These are phyloP conservation scores for Melanotaenia nigrans DNA, from an alignment of 2,797 vertebrate species.

Conservation along the genomic window DNA sequence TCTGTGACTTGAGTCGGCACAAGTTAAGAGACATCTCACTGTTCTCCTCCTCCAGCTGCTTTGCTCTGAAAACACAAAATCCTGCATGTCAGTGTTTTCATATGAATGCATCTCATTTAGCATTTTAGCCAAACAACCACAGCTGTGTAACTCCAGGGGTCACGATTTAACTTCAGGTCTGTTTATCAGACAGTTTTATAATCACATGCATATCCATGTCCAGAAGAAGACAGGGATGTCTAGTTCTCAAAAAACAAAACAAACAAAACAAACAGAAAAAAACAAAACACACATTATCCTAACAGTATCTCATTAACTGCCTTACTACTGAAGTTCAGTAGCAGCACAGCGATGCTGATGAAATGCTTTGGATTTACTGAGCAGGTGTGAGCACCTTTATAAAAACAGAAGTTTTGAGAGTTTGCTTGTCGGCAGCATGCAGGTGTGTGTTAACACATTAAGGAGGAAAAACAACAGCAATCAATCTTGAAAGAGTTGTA, in stretches of 20 bases:
- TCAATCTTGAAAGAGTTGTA: too few relatives aligned
- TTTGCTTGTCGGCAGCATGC: not conserved
- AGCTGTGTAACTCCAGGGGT: not conserved
- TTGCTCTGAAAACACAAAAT: conserved; percentile 80
- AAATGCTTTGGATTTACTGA: too few relatives aligned
- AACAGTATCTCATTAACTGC: not conserved
- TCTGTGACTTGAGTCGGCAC: conserved; percentile 89
- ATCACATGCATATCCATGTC: too few relatives aligned
- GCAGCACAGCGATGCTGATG: not conserved
- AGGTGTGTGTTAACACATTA: too few relatives aligned
- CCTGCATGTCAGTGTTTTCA: conserved; percentile 2
- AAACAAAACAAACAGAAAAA: not conserved
- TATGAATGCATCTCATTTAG: not conserved
- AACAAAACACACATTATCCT: not conserved
- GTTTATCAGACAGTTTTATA: too few relatives aligned
- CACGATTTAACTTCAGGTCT: too few relatives aligned
- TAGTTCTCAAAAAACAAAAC: too few relatives aligned
- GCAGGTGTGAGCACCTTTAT: too few relatives aligned
- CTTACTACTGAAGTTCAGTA: too few relatives aligned
- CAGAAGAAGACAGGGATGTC: too few relatives aligned
- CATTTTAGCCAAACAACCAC: too few relatives aligned
- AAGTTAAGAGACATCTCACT: conserved; percentile 83
- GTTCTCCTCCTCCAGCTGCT: conserved; percentile 93
- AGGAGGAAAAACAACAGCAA: not conserved
- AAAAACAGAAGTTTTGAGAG: not conserved